Evolutionary conservation across 2,797 vertebrate species (phyloP).

Genomic region (Nasua narica): DNA sequence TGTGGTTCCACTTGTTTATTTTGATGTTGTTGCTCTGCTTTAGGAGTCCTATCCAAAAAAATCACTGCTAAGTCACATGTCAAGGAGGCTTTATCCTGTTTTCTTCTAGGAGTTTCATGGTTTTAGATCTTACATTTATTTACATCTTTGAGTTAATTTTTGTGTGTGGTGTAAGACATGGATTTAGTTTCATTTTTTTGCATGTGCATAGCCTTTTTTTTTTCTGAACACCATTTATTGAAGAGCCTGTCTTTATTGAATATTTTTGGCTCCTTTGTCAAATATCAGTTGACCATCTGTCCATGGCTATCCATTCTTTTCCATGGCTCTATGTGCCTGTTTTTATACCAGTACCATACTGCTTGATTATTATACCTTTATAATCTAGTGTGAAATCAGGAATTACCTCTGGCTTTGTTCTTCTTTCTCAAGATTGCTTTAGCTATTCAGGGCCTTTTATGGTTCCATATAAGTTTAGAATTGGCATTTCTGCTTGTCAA

Average conservation of each 20-base stretch:
- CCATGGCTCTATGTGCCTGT: not conserved
- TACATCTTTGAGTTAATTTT: not conserved
- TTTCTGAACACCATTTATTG: not conserved
- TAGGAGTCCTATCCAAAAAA: not conserved
- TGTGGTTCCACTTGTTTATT: not conserved
- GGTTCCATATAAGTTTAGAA: not conserved
- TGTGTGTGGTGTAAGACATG: not conserved
- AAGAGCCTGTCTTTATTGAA: not conserved
- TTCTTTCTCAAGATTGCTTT: not conserved
- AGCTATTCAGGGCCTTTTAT: not conserved
- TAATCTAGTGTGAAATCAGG: not conserved
- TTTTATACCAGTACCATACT: not conserved
- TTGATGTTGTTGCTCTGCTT: not conserved
- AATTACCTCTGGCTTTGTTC: not conserved
- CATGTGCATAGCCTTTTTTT: not conserved
- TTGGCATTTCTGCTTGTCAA: not conserved
- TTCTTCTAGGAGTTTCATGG: not conserved
- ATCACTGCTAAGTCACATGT: not conserved
- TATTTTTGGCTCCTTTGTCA: not conserved
- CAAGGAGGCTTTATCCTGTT: not conserved
- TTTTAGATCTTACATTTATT: not conserved
- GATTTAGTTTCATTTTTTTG: not conserved
- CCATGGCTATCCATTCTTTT: not conserved
- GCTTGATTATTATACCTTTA: not conserved
- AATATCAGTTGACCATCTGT: not conserved